Conservation (phyloP, 2,888 invertebrate genomes). For the Eurois occulta region DNA sequence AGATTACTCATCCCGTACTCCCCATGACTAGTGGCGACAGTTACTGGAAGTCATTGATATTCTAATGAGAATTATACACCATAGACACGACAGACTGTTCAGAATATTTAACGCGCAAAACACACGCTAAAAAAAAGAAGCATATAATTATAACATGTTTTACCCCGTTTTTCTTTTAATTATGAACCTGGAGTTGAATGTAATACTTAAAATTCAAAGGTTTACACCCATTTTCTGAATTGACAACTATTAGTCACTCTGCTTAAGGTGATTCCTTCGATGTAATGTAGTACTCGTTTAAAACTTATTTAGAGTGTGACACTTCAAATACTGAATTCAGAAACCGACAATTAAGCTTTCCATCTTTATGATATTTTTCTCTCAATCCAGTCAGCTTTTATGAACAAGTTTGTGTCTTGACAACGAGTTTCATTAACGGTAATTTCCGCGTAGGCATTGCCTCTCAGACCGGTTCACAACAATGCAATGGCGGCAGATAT, state of each 20-base stretch:
- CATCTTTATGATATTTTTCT: neutral
- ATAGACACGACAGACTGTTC: neutral
- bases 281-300: neutral
- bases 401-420: neutral
- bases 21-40: conserved; percentile 10
- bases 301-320: neutral
- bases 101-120: neutral
- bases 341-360: neutral
- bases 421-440: neutral
- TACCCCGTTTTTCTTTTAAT: neutral
- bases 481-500: neutral
- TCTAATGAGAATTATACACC: neutral
- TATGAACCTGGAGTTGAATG: neutral
- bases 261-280: too few relatives aligned
- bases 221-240: too few relatives aligned
- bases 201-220: neutral
- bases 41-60: conserved; percentile 36
- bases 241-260: too few relatives aligned
- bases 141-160: neutral
- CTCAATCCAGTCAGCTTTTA: neutral
- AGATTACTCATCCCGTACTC: conserved; percentile 23
- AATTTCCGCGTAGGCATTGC: neutral
- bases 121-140: neutral
- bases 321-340: neutral
- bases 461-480: conserved; percentile 5